Evolutionary conservation across 2,113 vertebrate genomes (phyloP), one percentile per base, ranked within the genome.

Genomic region (Rousettus leschenaultii): DNA sequence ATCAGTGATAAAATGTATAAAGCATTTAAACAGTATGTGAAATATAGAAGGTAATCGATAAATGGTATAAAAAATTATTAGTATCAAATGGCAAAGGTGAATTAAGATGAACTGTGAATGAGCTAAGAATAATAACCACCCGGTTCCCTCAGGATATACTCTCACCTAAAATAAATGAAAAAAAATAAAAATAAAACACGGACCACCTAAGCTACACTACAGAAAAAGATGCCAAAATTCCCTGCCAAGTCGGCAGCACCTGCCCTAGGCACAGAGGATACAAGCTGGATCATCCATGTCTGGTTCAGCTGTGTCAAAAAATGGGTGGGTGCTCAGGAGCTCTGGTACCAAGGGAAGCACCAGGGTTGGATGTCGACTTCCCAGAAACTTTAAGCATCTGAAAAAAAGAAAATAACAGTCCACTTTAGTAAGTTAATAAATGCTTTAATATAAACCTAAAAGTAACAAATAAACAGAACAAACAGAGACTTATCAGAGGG

Each of bases 261-360:
- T 35, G 43, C 18, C 2, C 33, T 74, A 74, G 86, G 38, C 3
- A 71, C 43, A 96, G 95, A 99, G 98, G 99, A 99, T 99, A 99
- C 99, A 99, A 28, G 99, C 99, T 28, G 99, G 99, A 65, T 99
- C 99, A 28, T 99, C 99, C 99, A 99, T 99, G 97, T 99, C 99
- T 0, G 99, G 99, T 48, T 99, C 99, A 0, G 99, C 99, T 0
- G 99, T 99, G 97, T 99, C 99, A 12, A 99, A 99, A 97, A 99
- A 99, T 0, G 99, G 99, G 94, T 99, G 99, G 0, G 99, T 99
- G 97, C 99, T 99, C 97, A 99, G 98, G 78, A 99, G 98, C 94
- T 99, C 99, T 0, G 99, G 99, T n/a, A 99, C 99, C 83, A 99
- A 98, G 0, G 99, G 99, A 43, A 99, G 98, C 48, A 99, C 99